Percentiles rank a stretch among this genome's conserved stretches.
phyloP scores from a whole-genome alignment of 1,140 invertebrate genomes.

The Chlorops oryzae region DNA sequence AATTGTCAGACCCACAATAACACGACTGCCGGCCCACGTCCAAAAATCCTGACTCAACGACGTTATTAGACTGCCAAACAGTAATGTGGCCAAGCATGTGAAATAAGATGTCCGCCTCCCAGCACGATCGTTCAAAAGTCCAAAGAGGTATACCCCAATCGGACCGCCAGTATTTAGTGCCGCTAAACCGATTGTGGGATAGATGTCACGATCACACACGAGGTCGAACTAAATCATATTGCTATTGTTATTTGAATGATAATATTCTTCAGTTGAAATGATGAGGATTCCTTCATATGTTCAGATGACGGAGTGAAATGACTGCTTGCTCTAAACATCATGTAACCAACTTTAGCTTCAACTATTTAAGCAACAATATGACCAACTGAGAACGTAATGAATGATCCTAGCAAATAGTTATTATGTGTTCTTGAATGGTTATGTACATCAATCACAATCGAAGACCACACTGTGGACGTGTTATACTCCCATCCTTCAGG shows the following conservation, averaged over 20 bases:
- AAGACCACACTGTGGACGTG: conserved; percentile 59
- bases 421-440: too few relatives aligned
- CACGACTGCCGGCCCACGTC: conserved; percentile 70
- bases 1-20: conserved; percentile 78
- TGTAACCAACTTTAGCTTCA: too few relatives aligned
- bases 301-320: too few relatives aligned
- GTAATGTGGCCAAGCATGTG: conserved; percentile 67
- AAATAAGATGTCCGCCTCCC: conserved; percentile 78
- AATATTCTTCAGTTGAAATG: too few relatives aligned
- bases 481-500: conserved; percentile 82
- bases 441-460: conserved; percentile 76
- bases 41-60: conserved; percentile 70
- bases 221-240: conserved; percentile 77
- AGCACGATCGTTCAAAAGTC: conserved; percentile 74
- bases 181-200: conserved; percentile 75
- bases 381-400: too few relatives aligned
- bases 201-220: conserved; percentile 76
- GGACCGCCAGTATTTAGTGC: conserved; percentile 77
- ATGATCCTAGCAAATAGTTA: too few relatives aligned
- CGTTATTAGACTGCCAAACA: conserved; percentile 70
- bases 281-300: conserved; percentile 2
- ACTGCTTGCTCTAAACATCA: too few relatives aligned
- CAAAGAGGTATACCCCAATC: conserved; percentile 79
- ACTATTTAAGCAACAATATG: too few relatives aligned
- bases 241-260: too few relatives aligned